Conservation (phyloP, 1,140 invertebrate species). For the Protaetia brevitarsis region DNA sequence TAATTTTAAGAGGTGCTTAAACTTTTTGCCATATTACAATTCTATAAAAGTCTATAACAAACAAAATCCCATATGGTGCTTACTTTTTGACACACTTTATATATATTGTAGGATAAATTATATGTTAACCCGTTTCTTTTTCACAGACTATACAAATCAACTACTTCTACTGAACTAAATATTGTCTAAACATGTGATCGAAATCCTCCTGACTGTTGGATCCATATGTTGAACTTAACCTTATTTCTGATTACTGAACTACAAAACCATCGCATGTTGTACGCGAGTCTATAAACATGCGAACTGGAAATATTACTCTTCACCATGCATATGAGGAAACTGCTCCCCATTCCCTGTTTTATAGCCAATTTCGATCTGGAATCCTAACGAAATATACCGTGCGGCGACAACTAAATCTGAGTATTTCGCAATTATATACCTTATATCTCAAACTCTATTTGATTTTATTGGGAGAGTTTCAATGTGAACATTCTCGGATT, state of each 20-base stretch:
- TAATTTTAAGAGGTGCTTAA: too few species aligned
- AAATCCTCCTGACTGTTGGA: not conserved
- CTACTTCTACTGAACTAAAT: not conserved
- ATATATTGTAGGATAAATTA: too few species aligned
- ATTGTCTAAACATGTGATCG: not conserved
- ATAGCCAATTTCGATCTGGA: not conserved
- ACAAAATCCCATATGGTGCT: too few species aligned
- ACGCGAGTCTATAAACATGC: not conserved
- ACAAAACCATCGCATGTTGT: not conserved
- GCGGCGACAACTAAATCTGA: not conserved
- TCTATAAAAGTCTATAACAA: too few species aligned
- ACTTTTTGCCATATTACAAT: too few species aligned
- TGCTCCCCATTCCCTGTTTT: not conserved
- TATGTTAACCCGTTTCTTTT: too few species aligned
- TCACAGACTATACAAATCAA: not conserved
- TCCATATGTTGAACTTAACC: constrained; percentile 3
- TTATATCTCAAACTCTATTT: too few species aligned
- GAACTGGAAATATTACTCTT: not conserved
- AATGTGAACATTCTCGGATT: too few species aligned
- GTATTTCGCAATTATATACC: too few species aligned
- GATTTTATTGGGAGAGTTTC: too few species aligned
- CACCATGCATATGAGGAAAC: not conserved
- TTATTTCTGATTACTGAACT: not conserved
- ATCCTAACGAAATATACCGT: too few species aligned
- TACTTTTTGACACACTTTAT: too few species aligned